These are phyloP conservation scores for Odontophorus gujanensis DNA, from an alignment of 2,113 vertebrate species.

Conservation along the genomic window DNA sequence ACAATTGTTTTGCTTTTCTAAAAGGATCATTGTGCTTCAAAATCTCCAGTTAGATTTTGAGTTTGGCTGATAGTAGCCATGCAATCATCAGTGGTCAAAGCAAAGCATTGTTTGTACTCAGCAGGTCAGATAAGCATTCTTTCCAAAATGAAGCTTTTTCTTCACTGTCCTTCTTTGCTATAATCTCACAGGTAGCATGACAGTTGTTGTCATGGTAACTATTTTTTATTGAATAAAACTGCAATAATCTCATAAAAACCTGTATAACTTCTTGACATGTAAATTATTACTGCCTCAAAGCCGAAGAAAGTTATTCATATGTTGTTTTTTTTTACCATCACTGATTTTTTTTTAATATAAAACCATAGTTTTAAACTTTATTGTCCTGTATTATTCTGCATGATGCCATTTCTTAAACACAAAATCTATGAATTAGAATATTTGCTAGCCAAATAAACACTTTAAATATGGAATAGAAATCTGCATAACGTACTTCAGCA, in stretches of 20 bases:
- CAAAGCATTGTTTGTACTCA: conserved; percentile 33
- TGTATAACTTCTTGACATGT: conserved; percentile 70
- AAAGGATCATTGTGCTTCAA: neutral
- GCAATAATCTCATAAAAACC: conserved; percentile 71
- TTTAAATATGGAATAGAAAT: neutral
- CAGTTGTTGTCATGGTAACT: conserved; percentile 72
- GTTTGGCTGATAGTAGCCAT: neutral
- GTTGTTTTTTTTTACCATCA: neutral
- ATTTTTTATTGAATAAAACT: conserved; percentile 61
- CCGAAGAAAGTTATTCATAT: neutral
- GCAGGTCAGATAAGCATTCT: conserved; percentile 56
- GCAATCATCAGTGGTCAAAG: conserved; percentile 3
- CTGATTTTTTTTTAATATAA: neutral
- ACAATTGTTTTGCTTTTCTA: neutral
- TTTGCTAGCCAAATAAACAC: neutral
- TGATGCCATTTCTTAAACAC: neutral
- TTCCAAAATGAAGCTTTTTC: conserved; percentile 62
- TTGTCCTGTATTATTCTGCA: neutral
- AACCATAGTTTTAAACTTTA: neutral
- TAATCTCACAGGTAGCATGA: conserved; percentile 65
- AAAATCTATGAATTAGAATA: neutral
- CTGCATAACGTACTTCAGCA: neutral
- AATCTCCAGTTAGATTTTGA: neutral
- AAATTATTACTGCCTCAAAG: conserved; percentile 73
- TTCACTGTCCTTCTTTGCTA: conserved; percentile 48